Evolutionary conservation across 2,113 vertebrate species (phyloP).

Genomic region (Atrichornis clamosus): DNA sequence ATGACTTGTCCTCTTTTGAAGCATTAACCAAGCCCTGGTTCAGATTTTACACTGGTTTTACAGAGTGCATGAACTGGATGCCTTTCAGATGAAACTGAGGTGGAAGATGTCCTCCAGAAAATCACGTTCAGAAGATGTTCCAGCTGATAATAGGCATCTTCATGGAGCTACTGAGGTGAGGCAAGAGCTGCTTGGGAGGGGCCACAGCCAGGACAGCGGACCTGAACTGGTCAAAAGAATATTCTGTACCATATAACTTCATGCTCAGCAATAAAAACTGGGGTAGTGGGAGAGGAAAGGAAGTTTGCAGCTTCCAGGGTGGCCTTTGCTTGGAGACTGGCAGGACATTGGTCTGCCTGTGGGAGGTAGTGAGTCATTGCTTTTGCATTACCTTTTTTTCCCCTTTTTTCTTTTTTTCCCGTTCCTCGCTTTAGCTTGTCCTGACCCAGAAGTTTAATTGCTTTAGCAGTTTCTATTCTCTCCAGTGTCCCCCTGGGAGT

Average conservation of each 20-base stretch:
- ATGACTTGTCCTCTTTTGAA: neutral
- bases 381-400: neutral
- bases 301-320: neutral
- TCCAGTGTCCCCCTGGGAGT: neutral
- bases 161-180: neutral
- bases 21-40: neutral
- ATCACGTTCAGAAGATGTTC: neutral
- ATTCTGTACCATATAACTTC: neutral
- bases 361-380: neutral
- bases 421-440: neutral
- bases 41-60: neutral
- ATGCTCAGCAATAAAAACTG: neutral
- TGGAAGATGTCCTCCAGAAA: neutral
- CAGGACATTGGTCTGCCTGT: neutral
- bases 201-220: neutral
- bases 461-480: neutral
- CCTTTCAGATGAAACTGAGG: neutral
- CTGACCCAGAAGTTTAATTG: neutral
- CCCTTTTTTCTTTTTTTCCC: too few relatives aligned
- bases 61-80: accelerated
- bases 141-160: neutral
- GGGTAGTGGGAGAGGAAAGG: neutral
- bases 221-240: neutral
- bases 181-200: neutral
- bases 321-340: neutral